Percentiles rank a stretch among this genome's conserved stretches.
Conservation (phyloP, 2,797 vertebrate genomes). For the Aldrovandia affinis region DNA sequence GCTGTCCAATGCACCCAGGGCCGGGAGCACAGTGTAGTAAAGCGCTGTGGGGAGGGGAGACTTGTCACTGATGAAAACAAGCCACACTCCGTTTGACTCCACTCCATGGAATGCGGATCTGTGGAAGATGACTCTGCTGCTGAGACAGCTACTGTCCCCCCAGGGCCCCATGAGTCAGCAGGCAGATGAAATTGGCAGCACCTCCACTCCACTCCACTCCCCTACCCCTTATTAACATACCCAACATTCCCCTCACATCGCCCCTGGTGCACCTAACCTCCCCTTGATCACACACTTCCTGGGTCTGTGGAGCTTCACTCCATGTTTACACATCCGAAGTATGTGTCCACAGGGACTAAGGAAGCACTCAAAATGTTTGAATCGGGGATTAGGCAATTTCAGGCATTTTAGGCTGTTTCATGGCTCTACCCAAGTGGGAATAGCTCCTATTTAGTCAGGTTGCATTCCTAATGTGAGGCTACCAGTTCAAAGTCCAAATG, state of each 20-base stretch:
- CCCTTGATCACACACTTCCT: constrained; percentile 28
- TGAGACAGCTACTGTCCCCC: constrained; percentile 53
- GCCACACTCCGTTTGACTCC: constrained; percentile 12
- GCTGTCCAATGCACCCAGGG: neutral
- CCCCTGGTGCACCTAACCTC: constrained; percentile 22
- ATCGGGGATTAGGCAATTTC: neutral
- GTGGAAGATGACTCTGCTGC: constrained; percentile 9
- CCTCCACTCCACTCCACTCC: constrained; percentile 14
- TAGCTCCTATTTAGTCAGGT: too few relatives aligned
- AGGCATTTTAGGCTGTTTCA: constrained; percentile 4
- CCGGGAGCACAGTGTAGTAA: neutral
- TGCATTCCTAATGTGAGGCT: neutral
- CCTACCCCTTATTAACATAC: constrained; percentile 50
- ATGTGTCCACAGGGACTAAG: neutral
- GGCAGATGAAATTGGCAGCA: constrained; percentile 38
- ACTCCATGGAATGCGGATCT: constrained; percentile 23
- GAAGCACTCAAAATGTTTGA: neutral
- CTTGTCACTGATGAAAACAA: constrained; percentile 23
- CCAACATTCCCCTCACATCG: constrained; percentile 39
- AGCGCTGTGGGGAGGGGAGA: neutral
- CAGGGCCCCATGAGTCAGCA: constrained; percentile 66
- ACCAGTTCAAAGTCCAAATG: neutral
- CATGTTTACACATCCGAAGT: constrained; percentile 20
- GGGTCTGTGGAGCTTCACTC: neutral
- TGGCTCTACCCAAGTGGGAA: neutral